A percentile compares a stretch with the other conserved stretches of the same genome.
Conservation (phyloP, 2,888 invertebrate genomes). For the Leucophenga montana region DNA sequence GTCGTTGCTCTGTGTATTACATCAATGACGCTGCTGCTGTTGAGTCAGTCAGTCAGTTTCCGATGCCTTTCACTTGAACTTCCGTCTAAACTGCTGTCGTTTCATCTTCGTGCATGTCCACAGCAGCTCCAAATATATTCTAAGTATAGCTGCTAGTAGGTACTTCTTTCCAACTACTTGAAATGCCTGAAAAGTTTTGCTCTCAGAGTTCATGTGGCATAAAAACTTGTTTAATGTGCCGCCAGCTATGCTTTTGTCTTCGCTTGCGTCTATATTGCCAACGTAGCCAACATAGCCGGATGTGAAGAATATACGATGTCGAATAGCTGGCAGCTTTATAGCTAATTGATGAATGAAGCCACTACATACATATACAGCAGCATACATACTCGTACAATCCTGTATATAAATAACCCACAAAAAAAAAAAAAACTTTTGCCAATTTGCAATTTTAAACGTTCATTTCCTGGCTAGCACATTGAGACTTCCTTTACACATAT, state of each 20-base stretch:
- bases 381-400: too few relatives aligned
- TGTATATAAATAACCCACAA: neutral
- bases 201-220: slow-evolving; percentile 14
- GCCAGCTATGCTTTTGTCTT: slow-evolving; percentile 8
- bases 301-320: neutral
- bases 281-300: neutral
- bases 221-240: slow-evolving; percentile 13
- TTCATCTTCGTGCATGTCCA: neutral
- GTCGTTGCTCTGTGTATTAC: too few relatives aligned
- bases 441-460: slow-evolving; percentile 19
- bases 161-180: neutral
- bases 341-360: slow-evolving; percentile 13
- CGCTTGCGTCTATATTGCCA: neutral
- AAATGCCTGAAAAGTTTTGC: neutral
- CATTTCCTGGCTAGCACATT: neutral
- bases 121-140: neutral
- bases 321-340: neutral
- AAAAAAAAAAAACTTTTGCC: neutral
- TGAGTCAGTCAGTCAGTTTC: neutral
- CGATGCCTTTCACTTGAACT: slow-evolving; percentile 6
- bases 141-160: neutral
- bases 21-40: too few relatives aligned
- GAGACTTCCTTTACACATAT: neutral
- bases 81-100: slow-evolving; percentile 9
- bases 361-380: neutral